Evolutionary conservation across 2,888 invertebrate species (phyloP), one percentile per base, ranked within the genome.

Genomic region (Cantharis rustica): DNA sequence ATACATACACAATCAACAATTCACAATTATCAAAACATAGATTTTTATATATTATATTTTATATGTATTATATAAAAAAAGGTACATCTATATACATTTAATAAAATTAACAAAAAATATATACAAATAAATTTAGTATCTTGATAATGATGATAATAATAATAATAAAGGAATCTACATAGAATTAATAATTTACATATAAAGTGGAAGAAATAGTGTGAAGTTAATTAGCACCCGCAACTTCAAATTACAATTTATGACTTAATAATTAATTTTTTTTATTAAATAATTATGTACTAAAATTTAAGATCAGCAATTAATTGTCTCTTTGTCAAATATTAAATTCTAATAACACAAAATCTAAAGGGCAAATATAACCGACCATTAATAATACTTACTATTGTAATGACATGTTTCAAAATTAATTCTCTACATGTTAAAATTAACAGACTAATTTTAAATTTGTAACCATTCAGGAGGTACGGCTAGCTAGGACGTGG

Each of bases 401-500:
- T 47, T 47, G 47, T 47, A 77, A 23, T 68, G 20, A 73, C 73
- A 74, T 74, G 63, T 62, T 47, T 69, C 16, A 69, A 68, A 73
- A 77, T 68, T 77, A 63, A 69, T 63, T 47, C 23, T 68, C 47
- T 23, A 70, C 66, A 73, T 20, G 61, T 26, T 23, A 20, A 27
- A 61, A 71, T 23, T 68, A 75, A 69, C 16, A 16, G 23, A 64
- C 17, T 66, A 66, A 66, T 66, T 20, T 20, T 61, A 66, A 69
- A 68, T 47, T 47, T 47, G 47, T 73, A 62, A 61, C 71, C 70
- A 23, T 13, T 10, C 13, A 27, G 17, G 13, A 75, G 68, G 72
- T 69, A 64, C 70, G 75, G 78, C 78, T 78, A 78, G 78, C 78
- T 78, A 69, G 75, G 78, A 72, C 78, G 78, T 27, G 84, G 80